Percentiles rank a stretch among this genome's conserved stretches.
Conservation (phyloP, 2,888 invertebrate genomes). For the Cheilosia vernalis region DNA sequence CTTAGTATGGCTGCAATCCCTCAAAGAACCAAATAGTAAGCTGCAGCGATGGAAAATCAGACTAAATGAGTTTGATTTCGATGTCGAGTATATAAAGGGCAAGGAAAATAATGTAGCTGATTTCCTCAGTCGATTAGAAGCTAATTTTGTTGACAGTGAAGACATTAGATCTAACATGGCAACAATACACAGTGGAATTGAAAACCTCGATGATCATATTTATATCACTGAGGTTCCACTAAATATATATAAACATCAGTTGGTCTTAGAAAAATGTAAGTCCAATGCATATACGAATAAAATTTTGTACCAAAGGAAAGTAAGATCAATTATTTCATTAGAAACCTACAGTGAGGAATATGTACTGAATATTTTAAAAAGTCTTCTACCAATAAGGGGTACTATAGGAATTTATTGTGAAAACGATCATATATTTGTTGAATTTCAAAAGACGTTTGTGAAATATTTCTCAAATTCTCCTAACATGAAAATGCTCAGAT, state of each 20-base stretch:
- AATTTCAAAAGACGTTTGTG: constrained; percentile 1
- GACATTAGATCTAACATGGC: constrained; percentile 27
- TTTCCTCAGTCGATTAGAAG: constrained; percentile 51
- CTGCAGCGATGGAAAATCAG: too few species aligned
- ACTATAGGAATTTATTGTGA: background rate
- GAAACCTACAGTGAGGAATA: background rate
- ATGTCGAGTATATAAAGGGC: too few species aligned
- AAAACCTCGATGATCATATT: constrained; percentile 61
- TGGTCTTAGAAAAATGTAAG: constrained; percentile 48
- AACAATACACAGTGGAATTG: constrained; percentile 61
- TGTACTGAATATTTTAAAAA: too few species aligned
- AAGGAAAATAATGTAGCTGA: constrained; percentile 36
- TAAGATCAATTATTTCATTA: constrained; percentile 8
- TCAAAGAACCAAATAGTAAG: too few species aligned
- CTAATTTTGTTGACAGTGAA: constrained; percentile 6
- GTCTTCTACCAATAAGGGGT: background rate
- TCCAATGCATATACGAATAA: too few species aligned
- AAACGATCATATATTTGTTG: background rate
- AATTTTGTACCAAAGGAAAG: constrained; percentile 11
- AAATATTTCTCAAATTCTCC: constrained; percentile 6
- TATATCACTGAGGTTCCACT: constrained; percentile 47
- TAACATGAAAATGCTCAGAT: constrained; percentile 15
- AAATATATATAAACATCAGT: constrained; percentile 45
- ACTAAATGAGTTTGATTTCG: too few species aligned
- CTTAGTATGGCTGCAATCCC: too few species aligned